Percentiles rank a stretch among this genome's conserved stretches.
phyloP scores from a whole-genome alignment of 92 coral and sea anemone genomes.

The Actinostola sp. region DNA sequence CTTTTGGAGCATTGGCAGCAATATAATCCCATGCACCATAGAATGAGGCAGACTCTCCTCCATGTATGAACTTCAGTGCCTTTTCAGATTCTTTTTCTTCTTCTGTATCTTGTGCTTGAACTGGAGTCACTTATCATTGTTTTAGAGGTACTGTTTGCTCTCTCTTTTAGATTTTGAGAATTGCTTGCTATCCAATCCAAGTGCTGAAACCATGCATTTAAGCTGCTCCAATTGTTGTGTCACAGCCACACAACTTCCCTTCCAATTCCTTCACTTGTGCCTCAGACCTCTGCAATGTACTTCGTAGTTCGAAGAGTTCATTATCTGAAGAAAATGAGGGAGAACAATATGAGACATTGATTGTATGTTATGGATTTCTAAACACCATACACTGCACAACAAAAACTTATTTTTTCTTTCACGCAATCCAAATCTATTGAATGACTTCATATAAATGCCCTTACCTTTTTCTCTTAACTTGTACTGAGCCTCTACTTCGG shows the following conservation, averaged over 20 bases:
- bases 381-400: too few species aligned
- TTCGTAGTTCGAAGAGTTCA: too few species aligned
- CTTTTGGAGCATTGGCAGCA: conserved; percentile 22
- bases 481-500: too few species aligned
- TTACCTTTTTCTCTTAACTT: too few species aligned
- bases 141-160: conserved; percentile 59
- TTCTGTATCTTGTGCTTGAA: conserved; percentile 32
- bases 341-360: too few species aligned
- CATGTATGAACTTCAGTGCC: conserved; percentile 53
- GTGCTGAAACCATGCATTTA: conserved; percentile 51
- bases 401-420: too few species aligned
- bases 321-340: too few species aligned
- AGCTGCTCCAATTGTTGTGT: conserved; percentile 55
- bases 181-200: conserved; percentile 60
- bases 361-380: too few species aligned
- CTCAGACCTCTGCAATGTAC: too few species aligned
- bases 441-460: too few species aligned
- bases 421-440: too few species aligned
- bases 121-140: conserved; percentile 32
- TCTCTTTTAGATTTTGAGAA: conserved; percentile 47
- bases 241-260: conserved; percentile 20
- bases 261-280: background rate
- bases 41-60: conserved; percentile 30
- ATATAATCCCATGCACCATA: too few species aligned
- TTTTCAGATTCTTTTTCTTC: conserved; percentile 40